phyloP scores from a whole-genome alignment of 2,888 invertebrate genomes.

The Trissolcus brochymenae region DNA sequence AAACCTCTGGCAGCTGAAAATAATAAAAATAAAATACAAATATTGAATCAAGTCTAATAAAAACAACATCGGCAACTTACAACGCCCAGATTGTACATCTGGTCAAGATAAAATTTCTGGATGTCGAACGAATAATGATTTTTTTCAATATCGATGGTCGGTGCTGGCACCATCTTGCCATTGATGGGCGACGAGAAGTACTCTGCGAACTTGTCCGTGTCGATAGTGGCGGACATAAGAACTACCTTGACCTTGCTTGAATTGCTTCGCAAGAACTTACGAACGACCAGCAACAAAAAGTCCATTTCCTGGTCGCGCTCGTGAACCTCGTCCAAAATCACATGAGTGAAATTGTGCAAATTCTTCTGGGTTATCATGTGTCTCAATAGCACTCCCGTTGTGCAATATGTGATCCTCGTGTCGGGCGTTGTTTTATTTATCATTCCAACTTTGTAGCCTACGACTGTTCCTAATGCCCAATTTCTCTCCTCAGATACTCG shows the following conservation, averaged over 20 bases:
- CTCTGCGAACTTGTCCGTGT: slow-evolving; percentile 83
- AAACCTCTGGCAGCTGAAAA: slow-evolving; percentile 74
- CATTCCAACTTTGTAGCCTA: slow-evolving; percentile 92
- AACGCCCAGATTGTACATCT: slow-evolving; percentile 65
- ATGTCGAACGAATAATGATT: slow-evolving; percentile 78
- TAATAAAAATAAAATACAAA: slow-evolving; percentile 2
- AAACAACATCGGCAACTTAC: slow-evolving; percentile 60
- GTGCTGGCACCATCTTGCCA: slow-evolving; percentile 77
- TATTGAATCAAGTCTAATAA: background rate
- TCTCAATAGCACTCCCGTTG: slow-evolving; percentile 92
- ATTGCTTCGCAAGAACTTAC: slow-evolving; percentile 84
- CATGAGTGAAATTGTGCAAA: slow-evolving; percentile 89
- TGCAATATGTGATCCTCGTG: slow-evolving; percentile 89
- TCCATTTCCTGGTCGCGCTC: slow-evolving; percentile 96
- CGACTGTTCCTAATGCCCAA: slow-evolving; percentile 88
- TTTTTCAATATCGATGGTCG: slow-evolving; percentile 79
- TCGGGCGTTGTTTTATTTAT: slow-evolving; percentile 80
- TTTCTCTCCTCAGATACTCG: slow-evolving; percentile 89
- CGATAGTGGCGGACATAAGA: slow-evolving; percentile 96
- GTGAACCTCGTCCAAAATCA: slow-evolving; percentile 95
- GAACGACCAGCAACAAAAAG: slow-evolving; percentile 86
- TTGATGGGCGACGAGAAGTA: slow-evolving; percentile 80
- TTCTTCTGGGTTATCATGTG: slow-evolving; percentile 83
- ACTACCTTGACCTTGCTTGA: slow-evolving; percentile 84
- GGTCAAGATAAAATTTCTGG: slow-evolving; percentile 81